phyloP scores from a whole-genome alignment of 2,797 vertebrate species.

The Hydrophis major region DNA sequence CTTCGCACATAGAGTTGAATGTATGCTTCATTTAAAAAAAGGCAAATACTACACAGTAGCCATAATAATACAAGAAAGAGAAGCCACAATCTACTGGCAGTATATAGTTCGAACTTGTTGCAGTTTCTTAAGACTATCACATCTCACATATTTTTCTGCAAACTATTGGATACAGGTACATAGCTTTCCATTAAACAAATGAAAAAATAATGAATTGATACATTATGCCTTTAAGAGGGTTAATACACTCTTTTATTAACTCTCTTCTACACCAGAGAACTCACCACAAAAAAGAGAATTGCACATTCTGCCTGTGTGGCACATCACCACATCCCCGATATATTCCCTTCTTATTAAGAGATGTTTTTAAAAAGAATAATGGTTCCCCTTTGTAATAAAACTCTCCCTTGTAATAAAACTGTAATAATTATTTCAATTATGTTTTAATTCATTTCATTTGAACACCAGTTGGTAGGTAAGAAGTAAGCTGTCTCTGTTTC shows the following conservation, averaged over 20 bases:
- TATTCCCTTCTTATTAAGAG: not conserved
- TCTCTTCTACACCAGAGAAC: not conserved
- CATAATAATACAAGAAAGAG: not conserved
- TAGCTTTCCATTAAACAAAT: not conserved
- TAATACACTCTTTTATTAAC: not conserved
- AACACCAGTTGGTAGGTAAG: not conserved
- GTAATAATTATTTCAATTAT: not conserved
- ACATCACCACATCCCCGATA: not conserved
- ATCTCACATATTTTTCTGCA: not conserved
- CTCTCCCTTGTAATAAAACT: not conserved
- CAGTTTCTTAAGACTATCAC: not conserved
- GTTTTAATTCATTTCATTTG: not conserved
- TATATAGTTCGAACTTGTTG: not conserved
- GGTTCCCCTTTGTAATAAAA: not conserved
- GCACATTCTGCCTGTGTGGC: not conserved
- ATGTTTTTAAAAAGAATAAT: not conserved
- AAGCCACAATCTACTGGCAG: not conserved
- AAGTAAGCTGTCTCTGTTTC: not conserved
- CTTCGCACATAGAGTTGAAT: not conserved
- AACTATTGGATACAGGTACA: not conserved
- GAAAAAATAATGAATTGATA: not conserved
- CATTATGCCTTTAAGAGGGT: not conserved
- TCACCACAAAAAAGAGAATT: not conserved
- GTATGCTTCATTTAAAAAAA: not conserved
- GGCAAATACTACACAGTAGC: not conserved